phyloP scores from a whole-genome alignment of 2,797 vertebrate species.

The Rhinogobio ventralis region DNA sequence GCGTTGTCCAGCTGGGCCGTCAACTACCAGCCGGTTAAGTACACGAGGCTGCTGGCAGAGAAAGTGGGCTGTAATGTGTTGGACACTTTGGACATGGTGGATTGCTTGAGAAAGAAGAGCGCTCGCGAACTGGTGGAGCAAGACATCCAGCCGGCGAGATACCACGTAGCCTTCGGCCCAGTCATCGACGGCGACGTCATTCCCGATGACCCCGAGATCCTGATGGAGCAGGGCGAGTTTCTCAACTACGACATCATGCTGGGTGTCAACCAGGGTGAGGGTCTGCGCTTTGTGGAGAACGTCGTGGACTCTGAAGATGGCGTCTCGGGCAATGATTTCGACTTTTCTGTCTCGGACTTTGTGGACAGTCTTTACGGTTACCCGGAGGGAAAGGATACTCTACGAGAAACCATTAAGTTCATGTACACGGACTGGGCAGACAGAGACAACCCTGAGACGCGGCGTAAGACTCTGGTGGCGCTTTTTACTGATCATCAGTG shows the following conservation, averaged over 20 bases:
- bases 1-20: conserved; percentile 99
- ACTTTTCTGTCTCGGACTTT: conserved; percentile 98
- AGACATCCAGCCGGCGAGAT: conserved; percentile 96
- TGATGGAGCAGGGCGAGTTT: conserved; percentile 99
- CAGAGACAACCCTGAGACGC: conserved; percentile 95
- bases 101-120: conserved; percentile 95
- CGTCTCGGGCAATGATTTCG: conserved; percentile 96
- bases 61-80: conserved; percentile 98
- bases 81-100: conserved; percentile 97
- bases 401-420: conserved; percentile 98
- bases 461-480: conserved; percentile 95
- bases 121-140: conserved; percentile 97
- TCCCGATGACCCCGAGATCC: conserved; percentile 96
- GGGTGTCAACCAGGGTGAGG: conserved; percentile 98
- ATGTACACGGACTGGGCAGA: conserved; percentile 99
- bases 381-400: conserved; percentile 96
- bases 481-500: conserved; percentile 99
- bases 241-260: conserved; percentile 99
- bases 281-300: conserved; percentile 96
- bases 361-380: conserved; percentile 98
- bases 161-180: conserved; percentile 97
- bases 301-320: conserved; percentile 97
- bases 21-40: conserved; percentile 99
- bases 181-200: conserved; percentile 98
- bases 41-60: conserved; percentile 93